These are phyloP conservation scores for Phyllostomus hastatus DNA, from an alignment of 2,113 vertebrate species.

Conservation along the genomic window DNA sequence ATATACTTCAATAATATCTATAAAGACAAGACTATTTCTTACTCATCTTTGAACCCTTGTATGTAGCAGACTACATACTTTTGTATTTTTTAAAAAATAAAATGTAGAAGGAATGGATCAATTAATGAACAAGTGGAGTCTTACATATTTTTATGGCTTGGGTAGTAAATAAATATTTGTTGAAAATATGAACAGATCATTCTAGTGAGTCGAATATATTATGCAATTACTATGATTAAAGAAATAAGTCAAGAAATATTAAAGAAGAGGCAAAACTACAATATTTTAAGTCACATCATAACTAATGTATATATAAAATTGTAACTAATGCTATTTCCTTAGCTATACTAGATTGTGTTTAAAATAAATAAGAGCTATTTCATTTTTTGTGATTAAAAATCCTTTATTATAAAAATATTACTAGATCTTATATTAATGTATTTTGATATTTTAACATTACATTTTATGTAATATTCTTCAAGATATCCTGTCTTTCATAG, in stretches of 20 bases:
- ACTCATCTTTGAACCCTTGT: background rate
- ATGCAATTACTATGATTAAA: background rate
- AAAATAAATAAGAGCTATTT: background rate
- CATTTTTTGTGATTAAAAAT: background rate
- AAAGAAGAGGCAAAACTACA: background rate
- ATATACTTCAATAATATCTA: background rate
- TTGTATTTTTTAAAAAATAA: background rate
- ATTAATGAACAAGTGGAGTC: background rate
- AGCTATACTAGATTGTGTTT: background rate
- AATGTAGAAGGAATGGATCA: background rate
- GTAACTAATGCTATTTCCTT: background rate
- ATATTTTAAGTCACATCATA: background rate
- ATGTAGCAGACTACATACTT: background rate
- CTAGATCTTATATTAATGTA: background rate
- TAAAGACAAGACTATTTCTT: background rate
- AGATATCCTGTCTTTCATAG: background rate
- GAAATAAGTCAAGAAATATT: background rate
- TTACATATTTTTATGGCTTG: background rate
- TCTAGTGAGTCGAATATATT: background rate
- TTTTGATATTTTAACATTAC: background rate
- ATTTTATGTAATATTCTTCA: background rate
- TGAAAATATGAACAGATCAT: background rate
- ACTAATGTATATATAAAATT: background rate
- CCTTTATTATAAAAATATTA: background rate
- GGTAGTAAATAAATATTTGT: background rate